These are phyloP conservation scores for Lycocorax pyrrhopterus DNA, from an alignment of 2,113 vertebrate species.

Conservation along the genomic window DNA sequence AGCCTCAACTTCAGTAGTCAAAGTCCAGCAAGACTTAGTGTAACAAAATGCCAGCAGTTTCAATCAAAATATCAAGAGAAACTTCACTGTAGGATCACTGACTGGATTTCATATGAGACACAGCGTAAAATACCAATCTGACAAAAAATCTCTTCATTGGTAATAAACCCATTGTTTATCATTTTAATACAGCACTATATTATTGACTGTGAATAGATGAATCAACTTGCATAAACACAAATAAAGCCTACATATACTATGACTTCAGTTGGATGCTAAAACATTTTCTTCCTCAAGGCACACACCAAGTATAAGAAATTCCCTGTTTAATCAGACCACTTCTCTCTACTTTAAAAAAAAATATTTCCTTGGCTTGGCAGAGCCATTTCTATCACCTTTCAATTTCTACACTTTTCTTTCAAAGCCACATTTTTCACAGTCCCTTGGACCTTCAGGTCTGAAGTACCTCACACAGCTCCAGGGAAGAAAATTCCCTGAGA, in stretches of 20 bases:
- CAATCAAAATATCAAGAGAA: background rate
- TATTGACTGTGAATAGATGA: background rate
- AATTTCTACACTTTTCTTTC: background rate
- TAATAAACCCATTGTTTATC: background rate
- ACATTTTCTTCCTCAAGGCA: background rate
- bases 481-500: background rate
- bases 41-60: background rate
- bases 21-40: background rate
- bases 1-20: background rate
- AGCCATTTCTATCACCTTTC: background rate
- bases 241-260: background rate
- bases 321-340: background rate
- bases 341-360: background rate
- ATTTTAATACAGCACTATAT: background rate
- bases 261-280: background rate
- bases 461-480: background rate
- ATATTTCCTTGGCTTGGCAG: background rate
- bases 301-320: background rate
- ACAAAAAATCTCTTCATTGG: background rate
- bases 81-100: background rate
- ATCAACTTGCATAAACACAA: background rate
- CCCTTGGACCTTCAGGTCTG: background rate
- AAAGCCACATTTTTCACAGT: background rate
- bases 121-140: background rate
- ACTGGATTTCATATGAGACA: background rate